Conservation (phyloP, 1,140 invertebrate genomes). For the Steinernema khuongi region DNA sequence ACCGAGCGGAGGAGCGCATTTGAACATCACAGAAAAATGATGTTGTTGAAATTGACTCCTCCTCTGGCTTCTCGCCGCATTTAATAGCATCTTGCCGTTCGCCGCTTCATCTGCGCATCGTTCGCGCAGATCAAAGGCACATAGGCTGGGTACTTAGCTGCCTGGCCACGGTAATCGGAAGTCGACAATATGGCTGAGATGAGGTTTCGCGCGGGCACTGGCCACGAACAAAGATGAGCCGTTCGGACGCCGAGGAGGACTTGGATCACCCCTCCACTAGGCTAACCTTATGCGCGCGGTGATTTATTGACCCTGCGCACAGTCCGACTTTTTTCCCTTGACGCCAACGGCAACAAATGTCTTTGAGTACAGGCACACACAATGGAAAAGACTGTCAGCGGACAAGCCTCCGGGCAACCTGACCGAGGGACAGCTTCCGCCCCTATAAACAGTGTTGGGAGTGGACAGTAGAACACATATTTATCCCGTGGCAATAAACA, state of each 20-base stretch:
- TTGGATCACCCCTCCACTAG: neutral
- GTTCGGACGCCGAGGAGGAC: neutral
- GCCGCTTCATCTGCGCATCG: no score
- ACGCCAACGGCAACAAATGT: slow-evolving; percentile 1
- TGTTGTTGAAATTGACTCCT: neutral
- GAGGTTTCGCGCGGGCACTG: neutral
- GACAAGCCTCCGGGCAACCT: no score
- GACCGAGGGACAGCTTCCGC: neutral
- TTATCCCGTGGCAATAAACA: slow-evolving; percentile 8
- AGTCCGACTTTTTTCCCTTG: neutral
- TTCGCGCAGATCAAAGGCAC: neutral
- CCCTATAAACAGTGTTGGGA: neutral
- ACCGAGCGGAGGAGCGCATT: neutral
- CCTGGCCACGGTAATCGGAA: neutral
- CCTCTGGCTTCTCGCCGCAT: no score
- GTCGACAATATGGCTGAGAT: neutral
- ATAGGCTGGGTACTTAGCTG: neutral
- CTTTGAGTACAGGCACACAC: neutral
- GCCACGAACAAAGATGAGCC: neutral
- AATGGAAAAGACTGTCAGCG: neutral
- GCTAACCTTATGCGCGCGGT: slow-evolving; percentile 8
- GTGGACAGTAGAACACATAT: neutral
- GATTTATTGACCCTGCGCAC: neutral
- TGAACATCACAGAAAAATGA: neutral
- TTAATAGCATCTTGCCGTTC: no score